phyloP scores from a whole-genome alignment of 2,797 vertebrate species.

The Xerus rutilus region DNA sequence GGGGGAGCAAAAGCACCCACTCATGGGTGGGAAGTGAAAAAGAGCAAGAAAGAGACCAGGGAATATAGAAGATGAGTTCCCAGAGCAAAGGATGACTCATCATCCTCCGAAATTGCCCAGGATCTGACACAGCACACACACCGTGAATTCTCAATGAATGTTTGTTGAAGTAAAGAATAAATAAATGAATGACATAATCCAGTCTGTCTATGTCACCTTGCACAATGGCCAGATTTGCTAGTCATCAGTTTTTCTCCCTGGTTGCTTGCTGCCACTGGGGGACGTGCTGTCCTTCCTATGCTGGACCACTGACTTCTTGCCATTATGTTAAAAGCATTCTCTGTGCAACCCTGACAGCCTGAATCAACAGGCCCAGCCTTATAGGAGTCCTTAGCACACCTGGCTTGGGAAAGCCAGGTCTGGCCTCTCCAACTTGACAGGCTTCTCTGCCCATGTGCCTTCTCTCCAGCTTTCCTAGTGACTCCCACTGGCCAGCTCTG shows the following conservation, averaged over 20 bases:
- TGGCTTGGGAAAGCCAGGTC: neutral
- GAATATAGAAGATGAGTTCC: neutral
- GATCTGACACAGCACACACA: neutral
- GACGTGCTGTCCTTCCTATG: neutral
- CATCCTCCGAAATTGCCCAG: neutral
- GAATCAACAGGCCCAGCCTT: neutral
- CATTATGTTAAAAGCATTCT: neutral
- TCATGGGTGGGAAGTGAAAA: neutral
- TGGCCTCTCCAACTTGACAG: neutral
- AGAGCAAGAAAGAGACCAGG: neutral
- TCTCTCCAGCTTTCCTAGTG: neutral
- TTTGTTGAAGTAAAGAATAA: slow-evolving; percentile 12
- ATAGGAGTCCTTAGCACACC: neutral
- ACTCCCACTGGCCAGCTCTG: neutral
- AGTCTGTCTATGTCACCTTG: neutral
- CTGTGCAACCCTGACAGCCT: accelerated
- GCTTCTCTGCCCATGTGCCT: neutral
- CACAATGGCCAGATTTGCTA: neutral
- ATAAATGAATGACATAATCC: neutral
- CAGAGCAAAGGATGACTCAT: neutral
- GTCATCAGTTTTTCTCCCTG: neutral
- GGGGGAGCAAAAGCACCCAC: neutral
- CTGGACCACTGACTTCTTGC: neutral
- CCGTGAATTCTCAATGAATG: neutral
- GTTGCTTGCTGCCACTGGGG: neutral